phyloP scores from a whole-genome alignment of 2,797 vertebrate genomes.

The Neostethus bicornis region DNA sequence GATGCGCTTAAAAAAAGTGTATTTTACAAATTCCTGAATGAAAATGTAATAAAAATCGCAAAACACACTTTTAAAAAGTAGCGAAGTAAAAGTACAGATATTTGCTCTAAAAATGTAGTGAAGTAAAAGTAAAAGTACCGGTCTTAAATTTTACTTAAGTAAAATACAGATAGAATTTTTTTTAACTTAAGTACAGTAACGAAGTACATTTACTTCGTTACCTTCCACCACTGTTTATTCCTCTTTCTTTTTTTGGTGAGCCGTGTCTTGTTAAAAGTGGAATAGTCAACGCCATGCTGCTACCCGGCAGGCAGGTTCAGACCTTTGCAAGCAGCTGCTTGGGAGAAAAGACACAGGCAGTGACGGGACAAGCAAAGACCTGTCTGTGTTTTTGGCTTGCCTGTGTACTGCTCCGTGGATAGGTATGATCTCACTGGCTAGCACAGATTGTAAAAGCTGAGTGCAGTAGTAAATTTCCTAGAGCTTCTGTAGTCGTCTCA shows the following conservation, averaged over 20 bases:
- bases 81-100: too few species aligned
- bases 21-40: too few species aligned
- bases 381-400: slow-evolving; percentile 60
- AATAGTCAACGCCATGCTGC: slow-evolving; percentile 41
- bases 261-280: slow-evolving; percentile 41
- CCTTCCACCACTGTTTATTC: too few species aligned
- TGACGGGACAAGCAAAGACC: slow-evolving; percentile 77
- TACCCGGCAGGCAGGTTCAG: slow-evolving; percentile 73
- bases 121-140: too few species aligned
- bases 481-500: slow-evolving; percentile 21
- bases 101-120: too few species aligned
- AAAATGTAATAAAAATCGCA: too few species aligned
- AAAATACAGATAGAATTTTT: too few species aligned
- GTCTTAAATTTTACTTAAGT: too few species aligned
- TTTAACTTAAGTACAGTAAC: too few species aligned
- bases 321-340: slow-evolving; percentile 61
- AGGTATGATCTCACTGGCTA: slow-evolving; percentile 52
- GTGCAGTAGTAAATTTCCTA: slow-evolving; percentile 20
- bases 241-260: slow-evolving; percentile 40
- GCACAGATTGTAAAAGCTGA: slow-evolving; percentile 28
- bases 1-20: too few species aligned
- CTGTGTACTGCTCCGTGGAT: slow-evolving; percentile 44
- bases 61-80: too few species aligned
- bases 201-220: too few species aligned
- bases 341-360: slow-evolving; percentile 53